A percentile compares a stretch with the other conserved stretches of the same genome.
phyloP scores from a whole-genome alignment of 2,797 vertebrate species.

The Microctenopoma steveboyesi region DNA sequence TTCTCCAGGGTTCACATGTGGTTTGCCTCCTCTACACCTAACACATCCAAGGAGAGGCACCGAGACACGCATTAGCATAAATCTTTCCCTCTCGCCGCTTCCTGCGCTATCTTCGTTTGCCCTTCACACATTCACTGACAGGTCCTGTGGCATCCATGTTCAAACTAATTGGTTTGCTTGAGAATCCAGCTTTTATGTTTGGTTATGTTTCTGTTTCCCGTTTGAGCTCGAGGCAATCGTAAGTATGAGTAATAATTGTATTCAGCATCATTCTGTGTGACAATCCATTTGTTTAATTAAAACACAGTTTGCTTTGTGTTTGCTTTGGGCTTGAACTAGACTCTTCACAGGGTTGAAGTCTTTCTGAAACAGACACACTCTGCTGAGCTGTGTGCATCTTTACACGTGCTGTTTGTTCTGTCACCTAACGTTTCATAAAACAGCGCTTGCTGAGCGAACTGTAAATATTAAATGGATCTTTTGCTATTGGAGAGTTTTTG shows the following conservation, averaged over 20 bases:
- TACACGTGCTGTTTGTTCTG: not conserved
- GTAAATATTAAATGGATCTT: not conserved
- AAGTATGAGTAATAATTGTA: conserved; percentile 12
- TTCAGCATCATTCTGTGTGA: conserved; percentile 13
- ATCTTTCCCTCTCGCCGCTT: conserved; percentile 13
- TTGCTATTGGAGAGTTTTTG: conserved; percentile 1
- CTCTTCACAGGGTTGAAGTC: no score
- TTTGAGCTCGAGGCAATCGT: conserved; percentile 25
- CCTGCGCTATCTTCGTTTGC: conserved; percentile 19
- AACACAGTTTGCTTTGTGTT: conserved; percentile 28
- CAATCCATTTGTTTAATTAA: conserved; percentile 12
- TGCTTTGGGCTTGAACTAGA: not conserved
- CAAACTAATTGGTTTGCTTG: conserved; percentile 44
- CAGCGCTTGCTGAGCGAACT: not conserved
- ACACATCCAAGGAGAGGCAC: conserved; percentile 41
- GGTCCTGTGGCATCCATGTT: conserved; percentile 31
- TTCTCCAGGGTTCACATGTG: conserved; percentile 53
- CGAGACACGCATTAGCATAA: conserved; percentile 56
- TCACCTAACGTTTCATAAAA: not conserved
- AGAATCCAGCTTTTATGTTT: conserved; percentile 30
- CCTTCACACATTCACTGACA: conserved; percentile 56
- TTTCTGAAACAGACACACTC: not conserved
- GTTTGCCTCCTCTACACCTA: conserved; percentile 34
- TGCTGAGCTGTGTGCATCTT: conserved; percentile 3
- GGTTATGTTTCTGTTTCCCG: conserved; percentile 16